Evolutionary conservation across 2,797 vertebrate genomes (phyloP), one percentile per base, ranked within the genome.

Genomic region (Liasis olivaceus): DNA sequence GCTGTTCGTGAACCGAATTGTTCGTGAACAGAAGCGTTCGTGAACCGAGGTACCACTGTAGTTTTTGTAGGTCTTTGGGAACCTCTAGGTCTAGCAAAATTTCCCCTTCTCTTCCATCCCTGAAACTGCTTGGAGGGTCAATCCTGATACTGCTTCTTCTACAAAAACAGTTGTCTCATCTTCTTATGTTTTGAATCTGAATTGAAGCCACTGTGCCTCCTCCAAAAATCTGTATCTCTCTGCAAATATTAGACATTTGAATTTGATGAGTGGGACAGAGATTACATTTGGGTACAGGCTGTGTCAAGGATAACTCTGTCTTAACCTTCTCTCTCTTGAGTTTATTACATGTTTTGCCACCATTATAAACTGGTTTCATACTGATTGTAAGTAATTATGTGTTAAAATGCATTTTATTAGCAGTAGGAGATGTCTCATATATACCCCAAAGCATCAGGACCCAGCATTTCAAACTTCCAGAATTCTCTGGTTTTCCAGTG

Each of bases 401-500:
- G 3, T 77, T 42, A 42, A 31, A 77, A 77, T 77, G 69, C 17
- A 42, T 77, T 72, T 77, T 20, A 36, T 72, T 36, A 77, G 69
- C 17, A 42, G 69, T 8, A 77, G 31, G 6, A 77, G 17, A 42
- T 36, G 69, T 36, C 15, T 36, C 31, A 36, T 20, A 72, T 72
- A 72, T 72, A 77, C 9, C 7, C 69, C 31, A 2, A 24, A 7
- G 77, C 12, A 14, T 36, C 51, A 13, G 1, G 62, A 56, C 62
- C 2, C 31, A 58, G 62, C 9, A 24, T 42, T 90, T 77, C 42
- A 31, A 60, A 56, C 13, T 54, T 62, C 59, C 87, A 0, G 36
- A 36, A 0, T 13, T 12, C 13, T 0, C 62, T 2, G 6, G 0
- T 91, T 90, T 11, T 63, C 93, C 59, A 0, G 0, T 51, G 31